Percentiles rank a stretch among this genome's conserved stretches.
Evolutionary conservation across 2,113 vertebrate species (phyloP).

Genomic region (Ailurus styani): DNA sequence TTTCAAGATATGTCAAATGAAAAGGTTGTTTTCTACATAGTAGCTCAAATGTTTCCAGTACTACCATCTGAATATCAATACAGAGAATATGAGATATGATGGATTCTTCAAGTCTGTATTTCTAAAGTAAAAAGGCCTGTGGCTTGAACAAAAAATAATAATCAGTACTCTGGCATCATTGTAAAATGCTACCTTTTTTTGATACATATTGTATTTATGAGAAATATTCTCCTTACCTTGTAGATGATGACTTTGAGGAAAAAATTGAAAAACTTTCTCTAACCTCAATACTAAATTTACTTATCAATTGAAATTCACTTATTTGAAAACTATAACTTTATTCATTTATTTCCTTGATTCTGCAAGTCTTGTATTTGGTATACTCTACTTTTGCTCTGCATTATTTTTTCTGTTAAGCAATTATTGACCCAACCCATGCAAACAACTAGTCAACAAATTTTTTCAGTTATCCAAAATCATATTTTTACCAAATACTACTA

Average conservation of each 20-base stretch:
- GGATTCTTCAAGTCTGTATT: not conserved
- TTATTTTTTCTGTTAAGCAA: not conserved
- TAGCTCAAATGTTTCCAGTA: not conserved
- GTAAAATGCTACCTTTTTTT: not conserved
- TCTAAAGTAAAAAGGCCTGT: not conserved
- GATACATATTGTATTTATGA: not conserved
- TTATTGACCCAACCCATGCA: not conserved
- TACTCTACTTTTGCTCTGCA: not conserved
- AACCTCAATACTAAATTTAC: not conserved
- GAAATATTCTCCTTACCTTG: not conserved
- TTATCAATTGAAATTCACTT: not conserved
- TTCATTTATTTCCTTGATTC: not conserved
- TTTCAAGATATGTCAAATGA: constrained; percentile 51
- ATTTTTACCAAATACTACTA: not conserved
- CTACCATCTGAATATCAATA: not conserved
- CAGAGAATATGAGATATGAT: not conserved
- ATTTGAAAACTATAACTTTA: not conserved
- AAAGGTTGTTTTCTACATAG: constrained; percentile 12
- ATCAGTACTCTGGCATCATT: not conserved
- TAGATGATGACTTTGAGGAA: not conserved
- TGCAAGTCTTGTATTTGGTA: not conserved
- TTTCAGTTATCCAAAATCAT: not conserved
- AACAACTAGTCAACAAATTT: not conserved
- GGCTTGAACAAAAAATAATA: not conserved
- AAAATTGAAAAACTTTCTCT: not conserved